Evolutionary conservation across 2,113 vertebrate genomes (phyloP).

Genomic region (Myotis brandtii): DNA sequence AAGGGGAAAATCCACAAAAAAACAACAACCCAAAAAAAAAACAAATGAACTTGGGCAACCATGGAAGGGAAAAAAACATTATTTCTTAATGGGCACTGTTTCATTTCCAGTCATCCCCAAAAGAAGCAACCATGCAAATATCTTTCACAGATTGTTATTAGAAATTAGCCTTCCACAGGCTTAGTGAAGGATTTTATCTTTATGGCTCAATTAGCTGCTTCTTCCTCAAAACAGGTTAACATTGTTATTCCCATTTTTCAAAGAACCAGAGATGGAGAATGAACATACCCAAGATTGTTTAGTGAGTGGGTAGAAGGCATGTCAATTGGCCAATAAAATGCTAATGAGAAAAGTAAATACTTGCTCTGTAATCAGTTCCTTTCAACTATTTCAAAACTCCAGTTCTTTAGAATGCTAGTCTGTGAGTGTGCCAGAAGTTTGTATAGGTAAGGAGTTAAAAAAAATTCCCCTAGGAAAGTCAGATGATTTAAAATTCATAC

Average conservation of each 20-base stretch:
- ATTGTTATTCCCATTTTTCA: conserved; percentile 11
- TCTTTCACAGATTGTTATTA: neutral
- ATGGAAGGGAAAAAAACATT: neutral
- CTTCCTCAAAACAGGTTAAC: conserved; percentile 17
- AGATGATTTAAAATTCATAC: conserved; percentile 16
- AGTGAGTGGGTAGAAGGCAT: neutral
- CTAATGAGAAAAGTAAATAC: conserved; percentile 5
- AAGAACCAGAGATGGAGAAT: neutral
- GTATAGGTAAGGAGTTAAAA: neutral
- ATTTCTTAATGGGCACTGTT: neutral
- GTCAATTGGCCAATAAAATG: neutral
- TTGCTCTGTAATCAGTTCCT: neutral
- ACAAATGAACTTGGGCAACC: neutral
- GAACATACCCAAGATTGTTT: neutral
- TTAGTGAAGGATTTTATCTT: neutral
- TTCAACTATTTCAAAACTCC: conserved; percentile 37
- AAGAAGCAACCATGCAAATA: conserved; percentile 38
- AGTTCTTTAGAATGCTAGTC: neutral
- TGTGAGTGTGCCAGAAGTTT: neutral
- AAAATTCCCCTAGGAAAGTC: neutral
- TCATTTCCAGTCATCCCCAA: neutral
- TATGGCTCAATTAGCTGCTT: neutral
- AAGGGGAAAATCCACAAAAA: neutral
- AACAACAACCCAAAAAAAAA: neutral
- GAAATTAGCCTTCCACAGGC: neutral